phyloP scores from a whole-genome alignment of 1,140 invertebrate genomes.

The Lerema accius region DNA sequence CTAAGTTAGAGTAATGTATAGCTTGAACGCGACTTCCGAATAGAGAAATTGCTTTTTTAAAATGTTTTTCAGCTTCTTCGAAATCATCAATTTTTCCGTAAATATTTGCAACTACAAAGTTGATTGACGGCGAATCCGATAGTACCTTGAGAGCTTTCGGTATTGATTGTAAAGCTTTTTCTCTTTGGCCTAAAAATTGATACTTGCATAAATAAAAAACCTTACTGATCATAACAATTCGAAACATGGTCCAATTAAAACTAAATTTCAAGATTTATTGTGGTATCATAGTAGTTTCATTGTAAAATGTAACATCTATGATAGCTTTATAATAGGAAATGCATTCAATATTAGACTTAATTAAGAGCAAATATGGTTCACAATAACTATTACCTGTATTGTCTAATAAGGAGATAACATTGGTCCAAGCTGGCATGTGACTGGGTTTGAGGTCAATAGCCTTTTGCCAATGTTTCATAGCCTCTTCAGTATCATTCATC shows the following conservation, averaged over 20 bases:
- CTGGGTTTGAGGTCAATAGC: conserved; percentile 90
- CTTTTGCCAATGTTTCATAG: conserved; percentile 89
- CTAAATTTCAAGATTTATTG: too few species aligned
- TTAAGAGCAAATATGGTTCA: too few species aligned
- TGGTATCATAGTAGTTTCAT: too few species aligned
- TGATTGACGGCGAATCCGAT: conserved; percentile 88
- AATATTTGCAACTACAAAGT: conserved; percentile 95
- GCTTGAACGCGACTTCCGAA: conserved; percentile 85
- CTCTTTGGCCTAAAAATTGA: conserved; percentile 84
- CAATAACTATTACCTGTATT: conserved; percentile 85
- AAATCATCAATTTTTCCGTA: conserved; percentile 92
- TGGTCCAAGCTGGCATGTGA: conserved; percentile 95
- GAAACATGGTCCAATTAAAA: too few species aligned
- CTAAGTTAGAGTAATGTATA: conserved; percentile 92
- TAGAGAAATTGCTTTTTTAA: conserved; percentile 88
- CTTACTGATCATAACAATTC: too few species aligned
- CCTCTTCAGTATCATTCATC: conserved; percentile 80
- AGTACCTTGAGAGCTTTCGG: conserved; percentile 87
- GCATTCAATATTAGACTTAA: too few species aligned
- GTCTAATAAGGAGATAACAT: conserved; percentile 94
- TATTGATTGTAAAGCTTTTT: conserved; percentile 88
- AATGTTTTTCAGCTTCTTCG: conserved; percentile 91
- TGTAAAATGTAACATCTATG: too few species aligned
- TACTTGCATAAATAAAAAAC: too few species aligned
- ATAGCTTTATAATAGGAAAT: too few species aligned